Conservation (phyloP, 1,140 invertebrate genomes). For the Anadara kagoshimensis region DNA sequence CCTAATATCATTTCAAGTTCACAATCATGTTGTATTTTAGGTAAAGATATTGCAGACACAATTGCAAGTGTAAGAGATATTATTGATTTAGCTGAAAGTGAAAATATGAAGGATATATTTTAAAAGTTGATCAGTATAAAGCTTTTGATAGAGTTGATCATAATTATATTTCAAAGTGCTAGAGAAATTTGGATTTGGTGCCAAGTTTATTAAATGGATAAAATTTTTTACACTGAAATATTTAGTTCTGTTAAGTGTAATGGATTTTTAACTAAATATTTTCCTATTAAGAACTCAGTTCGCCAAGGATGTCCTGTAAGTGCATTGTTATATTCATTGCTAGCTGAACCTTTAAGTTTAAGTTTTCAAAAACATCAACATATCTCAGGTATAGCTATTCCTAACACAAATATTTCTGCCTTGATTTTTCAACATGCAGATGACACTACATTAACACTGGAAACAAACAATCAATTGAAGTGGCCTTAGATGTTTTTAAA, state of each 20-base stretch:
- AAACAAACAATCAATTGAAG: slow-evolving; percentile 4
- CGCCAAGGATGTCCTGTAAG: slow-evolving; percentile 29
- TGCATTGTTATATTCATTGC: slow-evolving; percentile 28
- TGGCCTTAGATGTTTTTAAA: slow-evolving; percentile 4
- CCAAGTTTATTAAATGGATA: slow-evolving; percentile 16
- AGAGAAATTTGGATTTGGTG: slow-evolving; percentile 8
- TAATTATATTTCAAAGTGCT: slow-evolving; percentile 17
- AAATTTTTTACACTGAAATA: slow-evolving; percentile 7
- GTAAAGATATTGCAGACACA: slow-evolving; percentile 30
- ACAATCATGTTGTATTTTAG: slow-evolving; percentile 23
- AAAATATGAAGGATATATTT: slow-evolving; percentile 23
- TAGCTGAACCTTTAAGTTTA: slow-evolving; percentile 9
- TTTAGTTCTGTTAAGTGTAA: too few species aligned
- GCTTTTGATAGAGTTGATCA: slow-evolving; percentile 22
- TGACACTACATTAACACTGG: slow-evolving; percentile 1
- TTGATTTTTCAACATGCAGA: slow-evolving; percentile 4
- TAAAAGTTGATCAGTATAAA: slow-evolving; percentile 29
- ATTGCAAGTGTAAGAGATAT: slow-evolving; percentile 20
- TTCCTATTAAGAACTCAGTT: slow-evolving; percentile 22
- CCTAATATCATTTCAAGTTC: slow-evolving; percentile 13
- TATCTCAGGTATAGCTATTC: neutral
- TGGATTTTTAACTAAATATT: slow-evolving; percentile 26
- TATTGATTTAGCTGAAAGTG: slow-evolving; percentile 22
- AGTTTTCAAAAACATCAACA: neutral
- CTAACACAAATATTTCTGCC: neutral